Conservation (phyloP, 2,797 vertebrate species). For the Gymnodraco acuticeps region DNA sequence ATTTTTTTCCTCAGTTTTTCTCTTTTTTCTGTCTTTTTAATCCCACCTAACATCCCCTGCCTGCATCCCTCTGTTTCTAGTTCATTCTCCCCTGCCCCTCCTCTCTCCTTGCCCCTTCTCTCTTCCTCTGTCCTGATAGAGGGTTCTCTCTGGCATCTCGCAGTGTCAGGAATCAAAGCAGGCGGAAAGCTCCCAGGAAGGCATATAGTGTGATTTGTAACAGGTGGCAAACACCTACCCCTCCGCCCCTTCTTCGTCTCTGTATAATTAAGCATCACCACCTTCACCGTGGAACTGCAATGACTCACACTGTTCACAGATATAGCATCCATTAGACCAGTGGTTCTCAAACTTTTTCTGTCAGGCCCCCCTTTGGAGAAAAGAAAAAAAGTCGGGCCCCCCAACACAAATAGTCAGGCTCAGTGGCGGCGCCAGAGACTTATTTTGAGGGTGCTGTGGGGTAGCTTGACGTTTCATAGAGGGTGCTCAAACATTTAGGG, state of each 20-base stretch:
- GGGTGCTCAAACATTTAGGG: too few species aligned
- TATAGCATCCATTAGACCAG: constrained; percentile 48
- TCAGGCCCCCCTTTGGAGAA: too few species aligned
- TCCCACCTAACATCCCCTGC: not conserved
- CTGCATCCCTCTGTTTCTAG: constrained; percentile 8
- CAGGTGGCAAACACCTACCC: constrained; percentile 45
- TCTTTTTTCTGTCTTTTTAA: constrained; percentile 1
- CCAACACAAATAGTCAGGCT: too few species aligned
- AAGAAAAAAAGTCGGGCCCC: too few species aligned
- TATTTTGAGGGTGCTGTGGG: too few species aligned
- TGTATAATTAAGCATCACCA: constrained; percentile 71
- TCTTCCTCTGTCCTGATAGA: constrained; percentile 29
- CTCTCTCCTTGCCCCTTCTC: constrained; percentile 26
- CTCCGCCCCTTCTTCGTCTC: constrained; percentile 21
- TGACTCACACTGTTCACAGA: constrained; percentile 60
- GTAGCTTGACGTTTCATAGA: too few species aligned
- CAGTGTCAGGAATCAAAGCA: constrained; percentile 67
- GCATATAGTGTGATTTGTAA: constrained; percentile 43
- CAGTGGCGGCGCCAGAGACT: too few species aligned
- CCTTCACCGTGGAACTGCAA: constrained; percentile 45
- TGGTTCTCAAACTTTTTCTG: too few species aligned
- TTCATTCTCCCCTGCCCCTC: not conserved
- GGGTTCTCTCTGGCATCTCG: constrained; percentile 46
- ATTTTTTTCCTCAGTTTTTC: not conserved
- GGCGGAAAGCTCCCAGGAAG: constrained; percentile 63